A percentile compares a stretch with the other conserved stretches of the same genome.
Conservation (phyloP, 2,888 invertebrate species). For the Patella pellucida region DNA sequence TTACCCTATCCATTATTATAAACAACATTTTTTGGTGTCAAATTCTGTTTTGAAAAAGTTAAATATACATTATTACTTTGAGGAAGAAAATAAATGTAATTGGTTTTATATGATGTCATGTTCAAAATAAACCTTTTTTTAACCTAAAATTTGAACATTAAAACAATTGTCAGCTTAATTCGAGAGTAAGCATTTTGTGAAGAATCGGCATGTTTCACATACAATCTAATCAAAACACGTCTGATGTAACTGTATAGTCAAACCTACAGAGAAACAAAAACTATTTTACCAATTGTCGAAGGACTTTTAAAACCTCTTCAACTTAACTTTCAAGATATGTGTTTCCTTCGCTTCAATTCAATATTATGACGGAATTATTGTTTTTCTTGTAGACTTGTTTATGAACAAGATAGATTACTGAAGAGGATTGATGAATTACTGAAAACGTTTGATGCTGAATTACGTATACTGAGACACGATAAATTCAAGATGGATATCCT, state of each 20-base stretch:
- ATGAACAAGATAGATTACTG: slow-evolving; percentile 78
- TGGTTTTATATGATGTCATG: too few relatives aligned
- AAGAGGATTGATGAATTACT: slow-evolving; percentile 76
- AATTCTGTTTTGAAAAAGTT: not conserved
- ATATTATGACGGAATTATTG: not conserved
- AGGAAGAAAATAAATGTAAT: too few relatives aligned
- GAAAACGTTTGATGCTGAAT: slow-evolving; percentile 77
- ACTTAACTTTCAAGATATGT: not conserved
- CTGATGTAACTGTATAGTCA: too few relatives aligned
- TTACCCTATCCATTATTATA: not conserved
- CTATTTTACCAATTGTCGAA: not conserved
- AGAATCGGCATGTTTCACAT: too few relatives aligned
- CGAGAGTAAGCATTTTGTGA: too few relatives aligned
- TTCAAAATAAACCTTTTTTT: too few relatives aligned
- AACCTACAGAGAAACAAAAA: not conserved
- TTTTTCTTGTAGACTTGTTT: slow-evolving; percentile 53
- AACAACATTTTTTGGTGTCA: not conserved
- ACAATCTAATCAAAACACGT: too few relatives aligned
- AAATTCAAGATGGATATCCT: slow-evolving; percentile 67
- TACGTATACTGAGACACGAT: slow-evolving; percentile 65
- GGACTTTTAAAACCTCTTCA: not conserved
- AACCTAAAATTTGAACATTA: too few relatives aligned
- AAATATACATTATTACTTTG: too few relatives aligned
- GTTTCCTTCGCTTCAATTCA: not conserved
- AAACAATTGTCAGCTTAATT: too few relatives aligned